Conservation (phyloP, 2,888 invertebrate species). For the Lypha dubia region DNA sequence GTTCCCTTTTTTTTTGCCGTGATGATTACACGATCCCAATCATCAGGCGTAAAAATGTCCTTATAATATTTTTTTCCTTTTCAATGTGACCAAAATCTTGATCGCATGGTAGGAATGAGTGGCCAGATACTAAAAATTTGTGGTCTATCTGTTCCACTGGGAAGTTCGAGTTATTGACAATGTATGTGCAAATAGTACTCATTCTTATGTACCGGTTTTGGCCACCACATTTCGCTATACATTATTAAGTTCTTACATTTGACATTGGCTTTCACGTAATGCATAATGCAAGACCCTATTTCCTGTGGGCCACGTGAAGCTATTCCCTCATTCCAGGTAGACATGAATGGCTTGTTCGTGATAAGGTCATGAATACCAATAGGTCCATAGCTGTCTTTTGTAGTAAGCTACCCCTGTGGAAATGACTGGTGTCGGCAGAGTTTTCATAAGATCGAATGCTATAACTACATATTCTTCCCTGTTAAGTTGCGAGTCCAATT, state of each 20-base stretch:
- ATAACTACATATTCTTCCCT: slow-evolving; percentile 36
- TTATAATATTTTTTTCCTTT: slow-evolving; percentile 54
- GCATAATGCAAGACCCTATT: too few relatives aligned
- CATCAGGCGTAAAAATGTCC: slow-evolving; percentile 57
- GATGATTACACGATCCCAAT: slow-evolving; percentile 13
- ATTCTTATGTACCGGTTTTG: too few relatives aligned
- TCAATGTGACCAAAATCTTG: slow-evolving; percentile 55
- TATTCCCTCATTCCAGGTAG: too few relatives aligned
- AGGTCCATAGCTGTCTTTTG: slow-evolving; percentile 63
- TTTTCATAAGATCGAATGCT: slow-evolving; percentile 53
- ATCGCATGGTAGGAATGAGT: slow-evolving; percentile 57
- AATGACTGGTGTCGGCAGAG: slow-evolving; percentile 38
- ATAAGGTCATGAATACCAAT: slow-evolving; percentile 30
- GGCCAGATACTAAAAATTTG: slow-evolving; percentile 39
- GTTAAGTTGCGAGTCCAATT: slow-evolving; percentile 29
- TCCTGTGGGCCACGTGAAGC: too few relatives aligned
- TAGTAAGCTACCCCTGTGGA: slow-evolving; percentile 61
- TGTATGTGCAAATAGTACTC: slow-evolving; percentile 18
- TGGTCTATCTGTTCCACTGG: slow-evolving; percentile 57
- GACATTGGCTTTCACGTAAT: too few relatives aligned
- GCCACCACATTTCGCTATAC: too few relatives aligned
- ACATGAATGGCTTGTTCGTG: slow-evolving; percentile 46
- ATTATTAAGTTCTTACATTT: too few relatives aligned
- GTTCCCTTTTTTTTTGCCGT: slow-evolving; percentile 58
- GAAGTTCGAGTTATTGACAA: slow-evolving; percentile 59